A percentile compares a stretch with the other conserved stretches of the same genome.
Conservation (phyloP, 2,888 invertebrate genomes). For the Fragum fragum region DNA sequence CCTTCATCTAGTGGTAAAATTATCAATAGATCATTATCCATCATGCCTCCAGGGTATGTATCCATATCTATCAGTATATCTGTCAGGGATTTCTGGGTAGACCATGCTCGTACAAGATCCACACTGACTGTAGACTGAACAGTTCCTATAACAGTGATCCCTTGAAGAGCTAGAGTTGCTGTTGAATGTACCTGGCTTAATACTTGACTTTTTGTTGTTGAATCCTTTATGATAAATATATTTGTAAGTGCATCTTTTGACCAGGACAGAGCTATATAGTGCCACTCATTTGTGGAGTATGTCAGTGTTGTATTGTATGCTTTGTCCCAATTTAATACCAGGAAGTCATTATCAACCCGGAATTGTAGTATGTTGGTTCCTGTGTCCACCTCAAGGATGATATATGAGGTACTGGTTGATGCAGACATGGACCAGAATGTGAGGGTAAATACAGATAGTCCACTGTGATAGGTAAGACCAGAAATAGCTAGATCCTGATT, state of each 20-base stretch:
- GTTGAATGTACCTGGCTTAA: constrained; percentile 21
- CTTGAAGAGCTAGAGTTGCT: background rate
- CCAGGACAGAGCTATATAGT: constrained; percentile 57
- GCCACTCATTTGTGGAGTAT: constrained; percentile 46
- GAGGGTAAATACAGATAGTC: constrained; percentile 37
- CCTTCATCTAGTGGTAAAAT: constrained; percentile 72
- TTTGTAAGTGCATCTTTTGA: constrained; percentile 32
- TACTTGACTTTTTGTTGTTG: constrained; percentile 24
- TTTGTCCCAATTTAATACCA: constrained; percentile 51
- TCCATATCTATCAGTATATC: constrained; percentile 58
- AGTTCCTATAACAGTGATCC: constrained; percentile 33
- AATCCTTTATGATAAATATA: constrained; percentile 53
- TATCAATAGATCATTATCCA: constrained; percentile 56
- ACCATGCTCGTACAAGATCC: constrained; percentile 72
- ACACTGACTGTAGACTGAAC: constrained; percentile 49
- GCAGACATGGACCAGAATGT: constrained; percentile 50
- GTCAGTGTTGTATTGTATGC: constrained; percentile 43
- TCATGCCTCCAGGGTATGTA: constrained; percentile 41
- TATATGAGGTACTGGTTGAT: constrained; percentile 26
- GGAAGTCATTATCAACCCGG: constrained; percentile 35
- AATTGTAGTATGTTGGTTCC: constrained; percentile 47
- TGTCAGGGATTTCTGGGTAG: constrained; percentile 52
- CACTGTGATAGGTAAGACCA: constrained; percentile 45
- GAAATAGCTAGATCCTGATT: constrained; percentile 40
- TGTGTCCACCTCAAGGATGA: constrained; percentile 41